Evolutionary conservation across 2,888 invertebrate species (phyloP).

Genomic region (Tetanocera ferruginea): DNA sequence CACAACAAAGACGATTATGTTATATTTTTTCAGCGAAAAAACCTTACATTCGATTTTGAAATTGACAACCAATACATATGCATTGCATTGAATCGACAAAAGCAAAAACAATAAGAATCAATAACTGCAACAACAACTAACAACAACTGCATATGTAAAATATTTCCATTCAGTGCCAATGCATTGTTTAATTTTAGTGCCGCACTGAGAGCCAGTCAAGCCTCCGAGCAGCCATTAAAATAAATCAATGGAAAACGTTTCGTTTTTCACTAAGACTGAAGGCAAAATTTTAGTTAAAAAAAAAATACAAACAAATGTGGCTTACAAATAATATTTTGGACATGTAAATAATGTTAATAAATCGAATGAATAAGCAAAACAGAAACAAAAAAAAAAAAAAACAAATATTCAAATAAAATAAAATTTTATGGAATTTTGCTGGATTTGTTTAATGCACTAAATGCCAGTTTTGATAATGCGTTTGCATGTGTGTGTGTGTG

Average conservation of each 20-base stretch:
- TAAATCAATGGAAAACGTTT: conserved; percentile 9
- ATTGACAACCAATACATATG: not conserved
- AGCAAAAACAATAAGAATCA: not conserved
- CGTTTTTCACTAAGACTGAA: not conserved
- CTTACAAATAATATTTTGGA: not conserved
- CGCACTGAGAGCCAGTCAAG: not conserved
- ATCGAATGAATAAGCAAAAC: not conserved
- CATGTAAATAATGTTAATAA: not conserved
- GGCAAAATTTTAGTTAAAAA: not conserved
- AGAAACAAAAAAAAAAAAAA: not conserved
- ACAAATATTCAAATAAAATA: not conserved
- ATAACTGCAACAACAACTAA: not conserved
- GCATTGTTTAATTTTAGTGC: conserved; percentile 7
- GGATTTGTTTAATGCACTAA: conserved; percentile 17
- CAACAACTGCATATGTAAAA: not conserved
- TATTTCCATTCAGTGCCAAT: not conserved
- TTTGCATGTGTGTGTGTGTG: not conserved
- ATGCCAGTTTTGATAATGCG: not conserved
- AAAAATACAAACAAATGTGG: not conserved
- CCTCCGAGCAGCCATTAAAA: conserved; percentile 17
- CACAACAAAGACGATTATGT: too few relatives aligned
- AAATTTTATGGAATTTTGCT: conserved; percentile 1
- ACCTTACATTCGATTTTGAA: not conserved
- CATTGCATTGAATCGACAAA: not conserved
- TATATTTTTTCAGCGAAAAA: not conserved